Base-by-base conservation (phyloP, 1,140 invertebrate species). In the Drusus annulatus region DNA sequence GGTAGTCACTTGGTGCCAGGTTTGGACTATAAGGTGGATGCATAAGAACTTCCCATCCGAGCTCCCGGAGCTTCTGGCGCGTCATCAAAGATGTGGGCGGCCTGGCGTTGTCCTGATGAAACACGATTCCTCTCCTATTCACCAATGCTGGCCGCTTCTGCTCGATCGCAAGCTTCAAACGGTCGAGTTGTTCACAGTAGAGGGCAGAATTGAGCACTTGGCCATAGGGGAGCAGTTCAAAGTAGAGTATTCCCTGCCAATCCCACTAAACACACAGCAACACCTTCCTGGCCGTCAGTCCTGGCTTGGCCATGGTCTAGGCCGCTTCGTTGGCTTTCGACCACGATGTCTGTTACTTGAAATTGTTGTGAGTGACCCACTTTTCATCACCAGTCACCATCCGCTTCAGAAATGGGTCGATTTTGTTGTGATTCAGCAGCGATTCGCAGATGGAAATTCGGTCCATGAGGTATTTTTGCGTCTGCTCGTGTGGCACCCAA, bases 371-470 rank as follows among this genome's bases (percentile, higher is more conserved):
- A 62, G 58, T 62, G 58, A 62, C 58, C 21, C 58, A 62, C 58
- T 62, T 3, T 62, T 5, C 16, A 62, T 62, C 58, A 62, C 58
- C 58, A 62, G 58, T 62, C 58, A 62, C 58, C 58, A 21, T 62
- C 58, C 21, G 58, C 58, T 62, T 62, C 58, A 17, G 21, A 62
- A 62, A 62, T 62, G 58, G 58, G 58, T 62, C 58, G 58, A 62
- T 68, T 68, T 68, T 68, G 63, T 68, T 68, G 36, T 25, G 63
- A 68, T 28, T 68, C 63, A 68, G 63, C 63, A 68, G 63, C 63
- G 63, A 68, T 68, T 68, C 23, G 63, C 63, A 68, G 63, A 45
- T 68, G 36, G 21, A 68, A 68, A 68, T 68, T 68, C 25, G 63
- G 23, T 68, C 63, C 63, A 68, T 45, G 21, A 68, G 63, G 36